phyloP scores from a whole-genome alignment of 2,797 vertebrate species.

The Sorex maritimensis region DNA sequence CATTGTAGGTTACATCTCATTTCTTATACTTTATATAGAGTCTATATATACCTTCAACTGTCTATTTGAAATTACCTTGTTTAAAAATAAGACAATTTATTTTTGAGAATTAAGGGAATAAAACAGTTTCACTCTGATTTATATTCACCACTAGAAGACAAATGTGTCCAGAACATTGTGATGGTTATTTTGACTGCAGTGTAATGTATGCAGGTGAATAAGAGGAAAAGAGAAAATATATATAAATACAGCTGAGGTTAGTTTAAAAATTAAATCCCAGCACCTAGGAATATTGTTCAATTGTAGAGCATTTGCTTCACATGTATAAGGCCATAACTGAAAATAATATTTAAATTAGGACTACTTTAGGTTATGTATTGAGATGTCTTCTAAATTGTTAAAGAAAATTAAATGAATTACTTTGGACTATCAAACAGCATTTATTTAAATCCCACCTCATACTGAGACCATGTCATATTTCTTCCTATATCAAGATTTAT shows the following conservation, averaged over 20 bases:
- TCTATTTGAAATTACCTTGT: conserved; percentile 11
- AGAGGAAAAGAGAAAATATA: background rate
- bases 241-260: conserved; percentile 9
- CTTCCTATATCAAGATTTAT: background rate
- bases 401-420: conserved; percentile 56
- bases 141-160: conserved; percentile 9
- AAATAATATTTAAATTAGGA: conserved; percentile 45
- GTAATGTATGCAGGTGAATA: background rate
- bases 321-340: background rate
- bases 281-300: no score
- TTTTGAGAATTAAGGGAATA: background rate
- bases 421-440: conserved; percentile 53
- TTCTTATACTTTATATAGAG: background rate
- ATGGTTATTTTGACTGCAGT: conserved; percentile 13
- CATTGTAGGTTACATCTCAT: background rate
- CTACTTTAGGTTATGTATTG: background rate
- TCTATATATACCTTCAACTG: background rate
- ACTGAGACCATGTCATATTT: background rate
- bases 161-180: background rate
- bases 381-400: conserved; percentile 28
- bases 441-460: conserved; percentile 50
- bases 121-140: background rate
- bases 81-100: background rate
- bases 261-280: conserved; percentile 31
- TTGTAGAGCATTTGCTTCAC: no score